A percentile compares a stretch with the other conserved stretches of the same genome.
phyloP scores from a whole-genome alignment of 2,113 vertebrate species.

The Noctilio leporinus region DNA sequence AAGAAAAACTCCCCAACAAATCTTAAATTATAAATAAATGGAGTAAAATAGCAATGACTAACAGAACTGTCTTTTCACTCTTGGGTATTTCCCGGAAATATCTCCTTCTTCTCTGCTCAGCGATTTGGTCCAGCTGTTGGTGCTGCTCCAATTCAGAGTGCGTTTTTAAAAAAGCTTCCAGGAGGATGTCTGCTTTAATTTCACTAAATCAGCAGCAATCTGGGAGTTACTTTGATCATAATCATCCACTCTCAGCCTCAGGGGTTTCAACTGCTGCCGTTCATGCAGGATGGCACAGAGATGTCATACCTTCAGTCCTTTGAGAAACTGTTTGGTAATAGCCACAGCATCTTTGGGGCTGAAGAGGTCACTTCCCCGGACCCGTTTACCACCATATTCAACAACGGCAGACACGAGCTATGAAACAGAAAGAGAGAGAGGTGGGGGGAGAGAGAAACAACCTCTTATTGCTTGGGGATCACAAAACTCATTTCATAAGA shows the following conservation, averaged over 20 bases:
- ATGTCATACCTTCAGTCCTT: conserved; percentile 90
- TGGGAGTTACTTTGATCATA: not conserved
- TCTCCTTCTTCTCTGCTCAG: not conserved
- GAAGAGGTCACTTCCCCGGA: conserved; percentile 93
- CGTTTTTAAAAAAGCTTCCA: not conserved
- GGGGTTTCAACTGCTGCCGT: not conserved
- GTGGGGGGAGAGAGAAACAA: not conserved
- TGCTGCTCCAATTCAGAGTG: not conserved
- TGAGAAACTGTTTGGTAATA: conserved; percentile 98
- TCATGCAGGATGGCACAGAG: not conserved
- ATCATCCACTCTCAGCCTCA: not conserved
- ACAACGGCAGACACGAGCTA: conserved; percentile 91
- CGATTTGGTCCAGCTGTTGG: not conserved
- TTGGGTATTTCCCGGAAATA: not conserved
- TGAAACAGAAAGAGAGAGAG: not conserved
- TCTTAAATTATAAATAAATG: conserved; percentile 20
- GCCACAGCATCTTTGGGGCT: conserved; percentile 92
- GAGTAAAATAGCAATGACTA: not conserved
- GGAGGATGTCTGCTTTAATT: not conserved
- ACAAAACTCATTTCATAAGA: not conserved
- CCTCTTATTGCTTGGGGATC: conserved; percentile 16
- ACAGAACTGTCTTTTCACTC: not conserved
- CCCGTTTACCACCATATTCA: conserved; percentile 93
- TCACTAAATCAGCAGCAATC: not conserved
- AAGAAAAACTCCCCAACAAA: not conserved